phyloP scores from a whole-genome alignment of 2,888 invertebrate species.

The Eupeodes luniger region DNA sequence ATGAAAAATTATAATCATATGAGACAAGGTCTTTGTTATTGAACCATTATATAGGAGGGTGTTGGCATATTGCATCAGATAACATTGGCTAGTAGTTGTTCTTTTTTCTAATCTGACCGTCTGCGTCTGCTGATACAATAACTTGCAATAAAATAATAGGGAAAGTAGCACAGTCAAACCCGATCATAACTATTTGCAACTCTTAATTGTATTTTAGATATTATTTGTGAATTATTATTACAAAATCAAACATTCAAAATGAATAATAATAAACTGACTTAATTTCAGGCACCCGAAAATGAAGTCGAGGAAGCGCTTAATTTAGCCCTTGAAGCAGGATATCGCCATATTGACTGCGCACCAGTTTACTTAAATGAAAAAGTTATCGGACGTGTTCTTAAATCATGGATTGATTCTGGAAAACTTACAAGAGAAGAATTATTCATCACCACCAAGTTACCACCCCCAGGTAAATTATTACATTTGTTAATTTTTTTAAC shows the following conservation, averaged over 20 bases:
- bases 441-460: conserved; percentile 93
- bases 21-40: too few relatives aligned
- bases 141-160: too few relatives aligned
- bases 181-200: too few relatives aligned
- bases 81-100: too few relatives aligned
- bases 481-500: background rate
- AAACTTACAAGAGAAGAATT: conserved; percentile 90
- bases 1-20: too few relatives aligned
- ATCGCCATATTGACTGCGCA: conserved; percentile 93
- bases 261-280: background rate
- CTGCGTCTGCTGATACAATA: too few relatives aligned
- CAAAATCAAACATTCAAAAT: background rate
- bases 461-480: conserved; percentile 85
- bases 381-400: conserved; percentile 89
- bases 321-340: conserved; percentile 90
- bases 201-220: too few relatives aligned
- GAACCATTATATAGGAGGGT: too few relatives aligned
- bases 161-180: too few relatives aligned
- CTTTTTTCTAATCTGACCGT: too few relatives aligned
- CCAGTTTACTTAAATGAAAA: conserved; percentile 91
- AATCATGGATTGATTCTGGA: conserved; percentile 88
- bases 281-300: conserved; percentile 87
- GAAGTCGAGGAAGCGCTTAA: conserved; percentile 89
- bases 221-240: too few relatives aligned
- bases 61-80: too few relatives aligned